Conservation (phyloP, 2,888 invertebrate species). For the Rhynchonema sp. region DNA sequence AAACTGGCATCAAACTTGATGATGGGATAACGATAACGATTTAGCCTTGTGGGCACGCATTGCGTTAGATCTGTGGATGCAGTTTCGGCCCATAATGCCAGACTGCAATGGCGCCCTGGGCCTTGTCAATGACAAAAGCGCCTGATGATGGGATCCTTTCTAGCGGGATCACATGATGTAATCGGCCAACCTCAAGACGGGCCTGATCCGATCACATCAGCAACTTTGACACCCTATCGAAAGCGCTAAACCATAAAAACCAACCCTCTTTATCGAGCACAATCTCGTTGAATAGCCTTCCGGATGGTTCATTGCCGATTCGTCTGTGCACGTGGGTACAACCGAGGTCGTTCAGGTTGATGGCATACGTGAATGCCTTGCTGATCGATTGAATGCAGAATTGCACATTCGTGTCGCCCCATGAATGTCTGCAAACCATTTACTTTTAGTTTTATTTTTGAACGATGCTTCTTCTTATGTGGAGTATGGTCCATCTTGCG, state of each 20-base stretch:
- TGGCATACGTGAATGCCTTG: constrained; percentile 82
- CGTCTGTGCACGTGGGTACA: constrained; percentile 74
- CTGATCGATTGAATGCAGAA: constrained; percentile 64
- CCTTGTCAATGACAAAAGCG: too few species aligned
- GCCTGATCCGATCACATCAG: too few species aligned
- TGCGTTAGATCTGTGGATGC: too few species aligned
- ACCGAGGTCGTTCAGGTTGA: constrained; percentile 70
- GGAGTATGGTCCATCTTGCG: not conserved
- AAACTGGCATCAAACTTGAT: not conserved
- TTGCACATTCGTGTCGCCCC: constrained; percentile 68
- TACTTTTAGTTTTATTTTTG: not conserved
- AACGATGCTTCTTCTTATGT: too few species aligned
- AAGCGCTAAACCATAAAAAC: constrained; percentile 34
- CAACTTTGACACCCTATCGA: too few species aligned
- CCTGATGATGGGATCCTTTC: too few species aligned
- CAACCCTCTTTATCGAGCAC: constrained; percentile 75
- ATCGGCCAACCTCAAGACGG: too few species aligned
- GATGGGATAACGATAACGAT: too few species aligned
- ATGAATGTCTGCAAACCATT: constrained; percentile 45
- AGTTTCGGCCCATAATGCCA: too few species aligned
- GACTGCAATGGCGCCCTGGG: too few species aligned
- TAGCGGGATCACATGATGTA: too few species aligned
- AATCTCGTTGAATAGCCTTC: constrained; percentile 83
- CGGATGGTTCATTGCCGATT: constrained; percentile 90
- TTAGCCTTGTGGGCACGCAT: too few species aligned